phyloP scores from a whole-genome alignment of 2,888 invertebrate species.

The Abrostola triplasia region DNA sequence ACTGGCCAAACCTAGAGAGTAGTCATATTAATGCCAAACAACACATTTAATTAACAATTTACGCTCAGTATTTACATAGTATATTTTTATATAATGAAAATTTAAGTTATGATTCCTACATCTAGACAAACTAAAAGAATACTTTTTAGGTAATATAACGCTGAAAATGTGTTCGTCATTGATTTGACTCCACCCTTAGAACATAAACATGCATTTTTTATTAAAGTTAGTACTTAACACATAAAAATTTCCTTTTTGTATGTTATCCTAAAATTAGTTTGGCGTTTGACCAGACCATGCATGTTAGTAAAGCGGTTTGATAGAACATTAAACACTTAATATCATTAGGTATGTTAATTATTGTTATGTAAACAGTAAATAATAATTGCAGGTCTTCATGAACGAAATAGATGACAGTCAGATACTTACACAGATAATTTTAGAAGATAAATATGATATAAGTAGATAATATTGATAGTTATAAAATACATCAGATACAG shows the following conservation, averaged over 20 bases:
- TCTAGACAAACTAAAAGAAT: too few species aligned
- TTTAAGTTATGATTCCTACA: too few species aligned
- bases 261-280: conserved; percentile 58
- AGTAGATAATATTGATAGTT: conserved; percentile 19
- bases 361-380: conserved; percentile 31
- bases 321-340: conserved; percentile 47
- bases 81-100: too few species aligned
- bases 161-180: conserved; percentile 29
- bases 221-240: conserved; percentile 26
- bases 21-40: conserved; percentile 45
- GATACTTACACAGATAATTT: conserved; percentile 22
- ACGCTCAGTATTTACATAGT: neutral
- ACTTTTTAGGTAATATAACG: too few species aligned
- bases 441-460: conserved; percentile 36
- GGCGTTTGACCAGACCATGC: conserved; percentile 72
- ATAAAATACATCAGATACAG: neutral
- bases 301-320: conserved; percentile 60
- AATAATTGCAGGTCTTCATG: conserved; percentile 21
- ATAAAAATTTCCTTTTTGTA: conserved; percentile 35
- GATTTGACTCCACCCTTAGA: conserved; percentile 37
- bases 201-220: conserved; percentile 57
- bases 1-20: conserved; percentile 42
- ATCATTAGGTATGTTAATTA: conserved; percentile 8
- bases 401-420: conserved; percentile 31
- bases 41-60: neutral